phyloP scores from a whole-genome alignment of 30 jellyfish, hydroid and myxozoan species.

The Turritopsis rubra region DNA sequence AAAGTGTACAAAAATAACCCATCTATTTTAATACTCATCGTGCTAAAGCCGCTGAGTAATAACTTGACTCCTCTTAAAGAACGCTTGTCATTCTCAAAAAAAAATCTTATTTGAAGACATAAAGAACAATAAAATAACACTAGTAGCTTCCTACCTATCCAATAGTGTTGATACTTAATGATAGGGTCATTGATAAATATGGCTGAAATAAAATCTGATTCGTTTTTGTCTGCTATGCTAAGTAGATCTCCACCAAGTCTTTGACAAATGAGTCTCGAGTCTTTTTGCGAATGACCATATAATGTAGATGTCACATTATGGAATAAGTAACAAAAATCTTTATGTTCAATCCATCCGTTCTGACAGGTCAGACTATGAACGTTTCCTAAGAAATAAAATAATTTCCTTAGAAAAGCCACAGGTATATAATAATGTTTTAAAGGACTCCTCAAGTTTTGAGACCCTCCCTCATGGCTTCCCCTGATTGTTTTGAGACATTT shows the following conservation, averaged over 20 bases:
- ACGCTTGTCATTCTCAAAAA: too few species aligned
- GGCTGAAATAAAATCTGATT: slow-evolving; percentile 37
- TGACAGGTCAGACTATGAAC: slow-evolving; percentile 38
- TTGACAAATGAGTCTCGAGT: slow-evolving; percentile 72
- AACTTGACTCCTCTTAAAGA: too few species aligned
- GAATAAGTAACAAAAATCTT: slow-evolving; percentile 62
- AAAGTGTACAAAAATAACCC: too few species aligned
- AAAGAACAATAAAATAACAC: not conserved
- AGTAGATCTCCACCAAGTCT: slow-evolving; percentile 79
- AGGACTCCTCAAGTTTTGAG: too few species aligned
- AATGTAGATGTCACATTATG: slow-evolving; percentile 51
- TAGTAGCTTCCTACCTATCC: slow-evolving; percentile 78
- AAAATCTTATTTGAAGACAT: too few species aligned
- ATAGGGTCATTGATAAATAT: slow-evolving; percentile 36
- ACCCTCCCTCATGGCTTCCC: too few species aligned
- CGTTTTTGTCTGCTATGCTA: slow-evolving; percentile 37
- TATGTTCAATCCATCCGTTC: slow-evolving; percentile 48
- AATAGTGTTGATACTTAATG: slow-evolving; percentile 53
- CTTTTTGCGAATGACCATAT: slow-evolving; percentile 65
- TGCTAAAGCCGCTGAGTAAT: too few species aligned
- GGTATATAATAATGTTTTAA: too few species aligned
- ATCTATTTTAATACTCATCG: too few species aligned
- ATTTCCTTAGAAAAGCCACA: too few species aligned
- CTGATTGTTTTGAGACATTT: too few species aligned
- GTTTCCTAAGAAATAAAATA: not conserved